A percentile compares a stretch with the other conserved stretches of the same genome.
phyloP scores from a whole-genome alignment of 2,888 invertebrate genomes.

The Perithous albicinctus region DNA sequence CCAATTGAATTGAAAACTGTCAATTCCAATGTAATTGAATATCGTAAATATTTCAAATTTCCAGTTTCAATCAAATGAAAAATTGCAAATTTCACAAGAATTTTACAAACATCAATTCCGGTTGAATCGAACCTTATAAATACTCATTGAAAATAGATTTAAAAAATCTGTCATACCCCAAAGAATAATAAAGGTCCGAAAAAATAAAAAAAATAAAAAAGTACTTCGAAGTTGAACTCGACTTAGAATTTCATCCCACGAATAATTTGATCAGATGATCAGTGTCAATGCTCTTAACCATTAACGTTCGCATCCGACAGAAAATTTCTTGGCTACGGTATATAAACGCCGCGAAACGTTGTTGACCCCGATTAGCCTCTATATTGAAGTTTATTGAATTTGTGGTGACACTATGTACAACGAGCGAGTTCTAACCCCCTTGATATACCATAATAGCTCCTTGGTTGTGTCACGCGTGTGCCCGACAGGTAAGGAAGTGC shows the following conservation, averaged over 20 bases:
- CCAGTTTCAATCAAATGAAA: no score
- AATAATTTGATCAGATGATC: conserved; percentile 26
- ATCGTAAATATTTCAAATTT: neutral
- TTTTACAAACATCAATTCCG: no score
- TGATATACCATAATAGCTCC: conserved; percentile 6
- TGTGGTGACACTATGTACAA: conserved; percentile 66
- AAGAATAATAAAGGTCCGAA: neutral
- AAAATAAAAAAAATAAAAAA: neutral
- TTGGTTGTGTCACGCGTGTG: neutral
- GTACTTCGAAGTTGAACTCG: neutral
- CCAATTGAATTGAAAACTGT: neutral
- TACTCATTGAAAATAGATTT: no score
- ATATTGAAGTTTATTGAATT: conserved; percentile 73
- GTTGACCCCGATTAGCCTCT: conserved; percentile 74
- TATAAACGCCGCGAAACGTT: conserved; percentile 68
- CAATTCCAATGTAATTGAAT: neutral
- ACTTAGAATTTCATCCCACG: conserved; percentile 21
- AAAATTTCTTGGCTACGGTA: conserved; percentile 48
- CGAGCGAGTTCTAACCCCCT: neutral
- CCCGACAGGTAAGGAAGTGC: conserved; percentile 3
- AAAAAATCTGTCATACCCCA: neutral
- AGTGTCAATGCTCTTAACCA: conserved; percentile 47
- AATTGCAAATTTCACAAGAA: no score
- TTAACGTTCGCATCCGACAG: conserved; percentile 22
- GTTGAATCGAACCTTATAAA: neutral